A percentile compares a stretch with the other conserved stretches of the same genome.
phyloP scores from a whole-genome alignment of 2,888 invertebrate species.

The Diaprepes abbreviatus region DNA sequence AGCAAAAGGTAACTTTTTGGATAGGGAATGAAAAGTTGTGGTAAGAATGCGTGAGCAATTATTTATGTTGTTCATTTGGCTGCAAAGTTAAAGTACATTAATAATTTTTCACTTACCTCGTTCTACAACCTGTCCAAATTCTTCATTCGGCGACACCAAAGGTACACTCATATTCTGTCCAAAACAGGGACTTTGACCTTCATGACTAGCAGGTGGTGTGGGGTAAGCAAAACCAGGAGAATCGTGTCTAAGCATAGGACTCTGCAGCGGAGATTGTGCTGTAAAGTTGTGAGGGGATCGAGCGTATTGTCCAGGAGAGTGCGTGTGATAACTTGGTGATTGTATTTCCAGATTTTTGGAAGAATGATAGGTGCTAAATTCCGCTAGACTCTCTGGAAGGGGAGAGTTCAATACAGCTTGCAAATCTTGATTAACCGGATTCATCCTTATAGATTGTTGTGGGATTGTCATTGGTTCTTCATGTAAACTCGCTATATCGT shows the following conservation, averaged over 20 bases:
- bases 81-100: no score
- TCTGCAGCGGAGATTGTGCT: conserved; percentile 75
- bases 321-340: conserved; percentile 65
- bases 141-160: conserved; percentile 67
- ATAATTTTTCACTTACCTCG: conserved; percentile 59
- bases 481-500: conserved; percentile 75
- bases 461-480: conserved; percentile 66
- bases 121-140: conserved; percentile 63
- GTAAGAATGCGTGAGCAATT: no score
- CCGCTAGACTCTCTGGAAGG: conserved; percentile 83
- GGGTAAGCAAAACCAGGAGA: conserved; percentile 88
- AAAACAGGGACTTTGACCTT: conserved; percentile 78
- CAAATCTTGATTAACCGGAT: conserved; percentile 78
- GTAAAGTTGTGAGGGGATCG: conserved; percentile 67
- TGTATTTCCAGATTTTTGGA: conserved; percentile 66
- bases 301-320: conserved; percentile 65
- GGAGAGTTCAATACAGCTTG: conserved; percentile 85
- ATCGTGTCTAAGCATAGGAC: conserved; percentile 74
- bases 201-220: conserved; percentile 90
- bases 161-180: conserved; percentile 65
- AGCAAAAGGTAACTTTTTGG: no score
- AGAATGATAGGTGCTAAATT: conserved; percentile 85
- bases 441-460: conserved; percentile 68
- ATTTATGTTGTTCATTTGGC: no score
- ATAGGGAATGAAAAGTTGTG: no score